Evolutionary conservation across 2,113 vertebrate genomes (phyloP).

Genomic region (Gasterosteus nipponicus): DNA sequence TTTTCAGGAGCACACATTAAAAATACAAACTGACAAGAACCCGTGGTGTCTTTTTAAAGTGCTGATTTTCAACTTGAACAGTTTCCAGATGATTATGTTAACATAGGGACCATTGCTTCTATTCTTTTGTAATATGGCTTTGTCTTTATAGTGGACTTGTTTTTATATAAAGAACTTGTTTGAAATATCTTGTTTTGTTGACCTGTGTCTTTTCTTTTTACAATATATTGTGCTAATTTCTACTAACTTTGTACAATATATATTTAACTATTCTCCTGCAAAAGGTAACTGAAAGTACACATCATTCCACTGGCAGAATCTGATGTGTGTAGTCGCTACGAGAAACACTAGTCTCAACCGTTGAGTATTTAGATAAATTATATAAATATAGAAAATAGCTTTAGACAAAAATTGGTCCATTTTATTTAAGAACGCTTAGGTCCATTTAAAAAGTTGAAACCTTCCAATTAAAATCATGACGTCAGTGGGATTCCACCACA

Average conservation of each 20-base stretch:
- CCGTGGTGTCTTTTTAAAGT: slow-evolving; percentile 45
- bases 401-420: no score
- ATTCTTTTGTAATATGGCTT: slow-evolving; percentile 56
- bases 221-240: not conserved
- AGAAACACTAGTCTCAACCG: not conserved
- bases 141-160: slow-evolving; percentile 47
- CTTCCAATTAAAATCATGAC: no score
- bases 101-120: slow-evolving; percentile 40
- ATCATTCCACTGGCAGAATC: not conserved
- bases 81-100: slow-evolving; percentile 30
- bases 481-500: no score
- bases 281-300: not conserved
- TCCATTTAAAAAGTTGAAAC: no score
- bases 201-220: not conserved
- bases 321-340: not conserved
- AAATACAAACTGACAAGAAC: slow-evolving; percentile 33
- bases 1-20: not conserved
- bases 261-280: not conserved
- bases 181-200: slow-evolving; percentile 1
- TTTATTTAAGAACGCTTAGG: no score
- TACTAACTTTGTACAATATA: not conserved
- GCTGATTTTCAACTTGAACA: slow-evolving; percentile 42
- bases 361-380: no score
- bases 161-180: slow-evolving; percentile 51
- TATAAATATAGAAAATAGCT: no score